Evolutionary conservation across 2,888 invertebrate species (phyloP).

Genomic region (Caenorhabditis macrosperma): DNA sequence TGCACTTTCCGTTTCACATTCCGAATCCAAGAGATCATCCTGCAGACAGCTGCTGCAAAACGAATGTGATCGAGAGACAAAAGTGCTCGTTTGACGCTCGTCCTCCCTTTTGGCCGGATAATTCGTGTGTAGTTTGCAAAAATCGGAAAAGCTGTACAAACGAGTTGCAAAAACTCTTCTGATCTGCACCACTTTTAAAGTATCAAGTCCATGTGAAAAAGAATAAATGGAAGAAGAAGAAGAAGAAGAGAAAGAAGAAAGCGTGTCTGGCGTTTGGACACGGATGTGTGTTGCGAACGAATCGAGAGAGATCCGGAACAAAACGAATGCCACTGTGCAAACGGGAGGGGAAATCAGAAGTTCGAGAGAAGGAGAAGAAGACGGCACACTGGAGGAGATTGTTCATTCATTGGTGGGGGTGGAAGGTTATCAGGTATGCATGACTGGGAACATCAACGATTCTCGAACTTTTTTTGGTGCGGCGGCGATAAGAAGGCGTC

Average conservation of each 20-base stretch:
- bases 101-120: conserved; percentile 7
- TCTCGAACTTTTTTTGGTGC: conserved; percentile 11
- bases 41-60: conserved; percentile 14
- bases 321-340: conserved; percentile 4
- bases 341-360: conserved; percentile 25
- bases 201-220: not conserved
- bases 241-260: not conserved
- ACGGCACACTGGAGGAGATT: not conserved
- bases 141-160: conserved; percentile 42
- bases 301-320: conserved; percentile 4
- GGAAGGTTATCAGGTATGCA: conserved; percentile 25
- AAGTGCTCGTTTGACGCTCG: conserved; percentile 6
- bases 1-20: conserved; percentile 36
- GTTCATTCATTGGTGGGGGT: conserved; percentile 42
- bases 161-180: conserved; percentile 25
- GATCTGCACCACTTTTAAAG: conserved; percentile 5
- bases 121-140: conserved; percentile 49
- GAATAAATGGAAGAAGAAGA: not conserved
- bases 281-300: conserved; percentile 8
- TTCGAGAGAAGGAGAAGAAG: conserved; percentile 7
- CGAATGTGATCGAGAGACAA: not conserved
- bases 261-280: not conserved
- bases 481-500: not conserved
- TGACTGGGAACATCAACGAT: conserved; percentile 25
- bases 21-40: conserved; percentile 43